Percentiles rank a stretch among this genome's conserved stretches.
phyloP scores from a whole-genome alignment of 2,888 invertebrate genomes.

The Drosophila setosimentum region DNA sequence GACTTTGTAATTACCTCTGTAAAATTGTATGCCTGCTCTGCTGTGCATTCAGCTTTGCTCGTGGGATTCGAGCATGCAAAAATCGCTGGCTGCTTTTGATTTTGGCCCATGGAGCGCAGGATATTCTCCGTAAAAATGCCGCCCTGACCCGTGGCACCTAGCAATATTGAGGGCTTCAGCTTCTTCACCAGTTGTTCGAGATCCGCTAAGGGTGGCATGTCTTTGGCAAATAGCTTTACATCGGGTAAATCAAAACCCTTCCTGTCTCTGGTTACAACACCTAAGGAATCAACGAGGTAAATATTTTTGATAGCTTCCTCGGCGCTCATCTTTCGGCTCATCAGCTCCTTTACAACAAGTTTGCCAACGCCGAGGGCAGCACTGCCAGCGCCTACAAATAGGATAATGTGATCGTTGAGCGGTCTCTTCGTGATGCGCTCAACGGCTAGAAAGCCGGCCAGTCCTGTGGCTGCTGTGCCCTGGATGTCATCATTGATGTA shows the following conservation, averaged over 20 bases:
- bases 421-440: slow-evolving; percentile 47
- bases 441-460: slow-evolving; percentile 56
- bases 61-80: slow-evolving; percentile 73
- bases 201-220: background rate
- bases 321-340: slow-evolving; percentile 11
- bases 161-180: slow-evolving; percentile 58
- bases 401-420: slow-evolving; percentile 52
- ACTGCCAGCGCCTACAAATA: slow-evolving; percentile 67
- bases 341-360: slow-evolving; percentile 43
- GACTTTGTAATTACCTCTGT: slow-evolving; percentile 50
- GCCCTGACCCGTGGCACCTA: slow-evolving; percentile 59
- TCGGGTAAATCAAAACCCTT: background rate
- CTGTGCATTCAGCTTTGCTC: slow-evolving; percentile 63
- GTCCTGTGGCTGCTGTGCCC: slow-evolving; percentile 63
- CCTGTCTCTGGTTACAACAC: slow-evolving; percentile 33
- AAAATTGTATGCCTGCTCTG: slow-evolving; percentile 62
- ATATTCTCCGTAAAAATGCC: slow-evolving; percentile 60
- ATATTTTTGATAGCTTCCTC: slow-evolving; percentile 35
- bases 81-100: slow-evolving; percentile 56
- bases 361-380: slow-evolving; percentile 52
- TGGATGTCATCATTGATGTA: slow-evolving; percentile 68
- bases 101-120: slow-evolving; percentile 40
- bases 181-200: slow-evolving; percentile 37
- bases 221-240: slow-evolving; percentile 41
- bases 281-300: slow-evolving; percentile 51